A percentile compares a stretch with the other conserved stretches of the same genome.
Conservation (phyloP, 2,113 vertebrate genomes). For the Rallus limicola region DNA sequence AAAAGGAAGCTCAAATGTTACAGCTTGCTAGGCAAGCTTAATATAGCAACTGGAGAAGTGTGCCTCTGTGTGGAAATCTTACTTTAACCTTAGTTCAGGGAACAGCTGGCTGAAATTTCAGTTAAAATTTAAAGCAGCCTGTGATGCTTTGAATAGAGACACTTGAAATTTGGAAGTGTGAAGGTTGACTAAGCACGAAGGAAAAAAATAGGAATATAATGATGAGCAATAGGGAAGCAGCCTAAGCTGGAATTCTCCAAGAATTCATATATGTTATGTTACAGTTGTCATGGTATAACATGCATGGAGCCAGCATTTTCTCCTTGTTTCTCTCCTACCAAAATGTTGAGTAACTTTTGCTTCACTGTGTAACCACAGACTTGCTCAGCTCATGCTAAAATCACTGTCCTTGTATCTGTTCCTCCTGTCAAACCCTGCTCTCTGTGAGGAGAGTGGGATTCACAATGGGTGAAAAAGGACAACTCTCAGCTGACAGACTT, state of each 20-base stretch:
- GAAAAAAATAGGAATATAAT: background rate
- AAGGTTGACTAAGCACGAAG: background rate
- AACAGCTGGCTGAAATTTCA: background rate
- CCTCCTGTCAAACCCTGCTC: too few species aligned
- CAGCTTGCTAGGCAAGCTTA: background rate
- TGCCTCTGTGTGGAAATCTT: background rate
- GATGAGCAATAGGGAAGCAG: background rate
- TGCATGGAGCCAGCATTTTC: background rate
- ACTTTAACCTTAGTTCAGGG: background rate
- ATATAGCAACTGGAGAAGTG: background rate
- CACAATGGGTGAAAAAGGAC: background rate
- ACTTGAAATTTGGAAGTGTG: background rate
- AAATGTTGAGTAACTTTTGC: background rate
- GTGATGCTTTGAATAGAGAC: background rate
- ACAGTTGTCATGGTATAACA: background rate
- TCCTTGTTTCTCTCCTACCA: background rate
- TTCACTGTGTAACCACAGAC: background rate
- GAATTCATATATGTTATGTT: background rate
- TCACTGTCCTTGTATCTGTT: background rate
- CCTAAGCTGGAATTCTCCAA: background rate
- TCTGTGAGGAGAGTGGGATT: background rate
- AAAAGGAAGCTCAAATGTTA: background rate
- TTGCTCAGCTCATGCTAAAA: rapidly evolving
- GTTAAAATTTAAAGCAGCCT: background rate
- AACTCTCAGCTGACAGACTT: background rate